Percentiles rank a stretch among this genome's conserved stretches.
Evolutionary conservation across 2,797 vertebrate species (phyloP).

Genomic region (Percopsis omiscomaycus): DNA sequence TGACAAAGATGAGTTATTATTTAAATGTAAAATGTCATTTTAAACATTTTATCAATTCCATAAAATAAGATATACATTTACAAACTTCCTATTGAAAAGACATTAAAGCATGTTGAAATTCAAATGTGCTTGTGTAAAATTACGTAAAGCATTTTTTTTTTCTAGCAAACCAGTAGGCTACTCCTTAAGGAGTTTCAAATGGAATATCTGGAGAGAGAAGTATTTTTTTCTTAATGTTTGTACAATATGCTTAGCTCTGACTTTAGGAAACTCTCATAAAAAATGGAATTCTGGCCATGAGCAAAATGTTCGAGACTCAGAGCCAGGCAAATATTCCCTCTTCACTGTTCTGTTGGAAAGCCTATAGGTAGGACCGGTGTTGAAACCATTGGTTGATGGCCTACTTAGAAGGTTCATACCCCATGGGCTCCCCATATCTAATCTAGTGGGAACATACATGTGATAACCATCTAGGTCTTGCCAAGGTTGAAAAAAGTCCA

Average conservation of each 20-base stretch:
- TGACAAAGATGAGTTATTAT: background rate
- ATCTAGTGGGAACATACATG: background rate
- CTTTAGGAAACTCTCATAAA: slow-evolving; percentile 25
- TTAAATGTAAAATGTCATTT: no score
- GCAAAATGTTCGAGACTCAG: slow-evolving; percentile 1
- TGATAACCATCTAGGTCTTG: background rate
- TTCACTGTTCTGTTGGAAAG: background rate
- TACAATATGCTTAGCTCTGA: slow-evolving; percentile 19
- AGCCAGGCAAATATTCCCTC: background rate
- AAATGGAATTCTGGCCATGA: slow-evolving; percentile 20
- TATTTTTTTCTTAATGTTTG: slow-evolving; percentile 19
- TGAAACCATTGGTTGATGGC: slow-evolving; percentile 2
- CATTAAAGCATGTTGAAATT: no score
- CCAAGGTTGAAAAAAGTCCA: slow-evolving; percentile 9
- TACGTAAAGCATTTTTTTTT: no score
- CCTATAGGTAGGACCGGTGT: background rate
- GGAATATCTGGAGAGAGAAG: background rate
- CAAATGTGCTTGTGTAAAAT: no score
- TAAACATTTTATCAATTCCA: no score
- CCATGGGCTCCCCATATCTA: background rate
- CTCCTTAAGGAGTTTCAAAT: background rate
- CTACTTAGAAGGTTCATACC: slow-evolving; percentile 2
- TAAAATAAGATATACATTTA: no score
- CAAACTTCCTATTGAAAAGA: no score
- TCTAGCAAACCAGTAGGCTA: no score